Percentiles rank a stretch among this genome's conserved stretches.
These are phyloP conservation scores for Drosophila tsacasi DNA, from an alignment of 1,140 invertebrate genomes.

Conservation along the genomic window DNA sequence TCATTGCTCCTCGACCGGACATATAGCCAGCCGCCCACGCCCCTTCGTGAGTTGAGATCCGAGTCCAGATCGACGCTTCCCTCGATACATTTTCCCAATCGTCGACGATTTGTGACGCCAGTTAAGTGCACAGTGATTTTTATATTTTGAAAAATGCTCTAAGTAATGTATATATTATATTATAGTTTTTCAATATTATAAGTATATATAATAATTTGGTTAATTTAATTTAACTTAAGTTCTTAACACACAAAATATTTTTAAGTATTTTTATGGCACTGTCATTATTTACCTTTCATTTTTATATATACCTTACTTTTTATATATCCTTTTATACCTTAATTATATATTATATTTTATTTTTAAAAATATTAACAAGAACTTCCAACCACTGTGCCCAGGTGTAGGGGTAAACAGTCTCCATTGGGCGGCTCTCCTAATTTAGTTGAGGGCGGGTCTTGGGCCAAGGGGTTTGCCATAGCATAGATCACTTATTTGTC, in stretches of 20 bases:
- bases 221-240: background rate
- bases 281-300: background rate
- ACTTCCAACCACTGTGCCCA: conserved; percentile 12
- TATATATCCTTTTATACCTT: background rate
- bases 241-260: background rate
- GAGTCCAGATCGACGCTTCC: conserved; percentile 15
- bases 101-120: conserved; percentile 41
- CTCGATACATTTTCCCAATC: background rate
- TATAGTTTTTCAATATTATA: background rate
- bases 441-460: conserved; percentile 13
- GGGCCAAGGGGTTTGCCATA: conserved; percentile 19
- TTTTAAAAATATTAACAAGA: background rate
- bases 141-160: accelerated
- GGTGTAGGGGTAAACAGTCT: background rate
- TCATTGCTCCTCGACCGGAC: conserved; percentile 45
- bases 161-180: no score
- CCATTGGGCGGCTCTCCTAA: conserved; percentile 7
- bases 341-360: background rate
- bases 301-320: no score
- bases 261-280: background rate
- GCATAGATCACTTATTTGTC: conserved; percentile 80
- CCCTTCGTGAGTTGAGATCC: conserved; percentile 10
- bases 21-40: conserved; percentile 30
- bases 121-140: background rate
- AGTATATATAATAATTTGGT: no score